phyloP scores from a whole-genome alignment of 1,140 invertebrate genomes.

The Drosophila aff. region DNA sequence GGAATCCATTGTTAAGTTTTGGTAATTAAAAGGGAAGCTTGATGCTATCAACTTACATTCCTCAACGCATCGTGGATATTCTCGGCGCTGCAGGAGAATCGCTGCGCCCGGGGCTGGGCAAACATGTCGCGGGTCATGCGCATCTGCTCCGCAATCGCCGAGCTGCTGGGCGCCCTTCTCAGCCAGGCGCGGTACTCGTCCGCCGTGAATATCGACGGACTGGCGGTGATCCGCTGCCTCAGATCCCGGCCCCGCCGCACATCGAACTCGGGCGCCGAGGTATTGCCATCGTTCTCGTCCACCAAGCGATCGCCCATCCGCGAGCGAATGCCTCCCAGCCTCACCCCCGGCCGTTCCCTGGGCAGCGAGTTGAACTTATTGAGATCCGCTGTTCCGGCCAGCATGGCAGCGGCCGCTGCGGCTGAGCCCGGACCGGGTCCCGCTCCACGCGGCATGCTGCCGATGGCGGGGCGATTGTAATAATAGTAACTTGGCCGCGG shows the following conservation, averaged over 20 bases:
- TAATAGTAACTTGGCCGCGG: constrained; percentile 92
- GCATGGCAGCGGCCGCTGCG: constrained; percentile 80
- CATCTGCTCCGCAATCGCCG: constrained; percentile 95
- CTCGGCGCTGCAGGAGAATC: constrained; percentile 95
- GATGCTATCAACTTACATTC: constrained; percentile 88
- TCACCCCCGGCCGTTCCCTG: constrained; percentile 88
- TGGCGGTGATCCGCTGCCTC: constrained; percentile 75
- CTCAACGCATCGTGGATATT: constrained; percentile 93
- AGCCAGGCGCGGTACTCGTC: constrained; percentile 96
- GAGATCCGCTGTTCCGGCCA: constrained; percentile 75
- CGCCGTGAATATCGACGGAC: constrained; percentile 91
- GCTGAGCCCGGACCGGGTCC: constrained; percentile 65
- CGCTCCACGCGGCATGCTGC: constrained; percentile 85
- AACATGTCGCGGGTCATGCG: constrained; percentile 89
- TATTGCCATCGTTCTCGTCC: constrained; percentile 92
- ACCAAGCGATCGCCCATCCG: constrained; percentile 86
- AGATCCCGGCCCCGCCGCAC: constrained; percentile 87
- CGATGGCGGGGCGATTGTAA: constrained; percentile 87
- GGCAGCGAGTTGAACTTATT: constrained; percentile 91
- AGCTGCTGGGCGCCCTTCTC: constrained; percentile 94
- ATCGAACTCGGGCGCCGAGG: constrained; percentile 93
- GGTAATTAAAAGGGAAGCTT: too few relatives aligned
- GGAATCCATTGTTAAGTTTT: neutral
- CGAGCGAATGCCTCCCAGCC: constrained; percentile 77
- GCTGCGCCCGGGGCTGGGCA: constrained; percentile 88